Evolutionary conservation across 2,888 invertebrate species (phyloP).

Genomic region (Spatulosminthurus flaviceps): DNA sequence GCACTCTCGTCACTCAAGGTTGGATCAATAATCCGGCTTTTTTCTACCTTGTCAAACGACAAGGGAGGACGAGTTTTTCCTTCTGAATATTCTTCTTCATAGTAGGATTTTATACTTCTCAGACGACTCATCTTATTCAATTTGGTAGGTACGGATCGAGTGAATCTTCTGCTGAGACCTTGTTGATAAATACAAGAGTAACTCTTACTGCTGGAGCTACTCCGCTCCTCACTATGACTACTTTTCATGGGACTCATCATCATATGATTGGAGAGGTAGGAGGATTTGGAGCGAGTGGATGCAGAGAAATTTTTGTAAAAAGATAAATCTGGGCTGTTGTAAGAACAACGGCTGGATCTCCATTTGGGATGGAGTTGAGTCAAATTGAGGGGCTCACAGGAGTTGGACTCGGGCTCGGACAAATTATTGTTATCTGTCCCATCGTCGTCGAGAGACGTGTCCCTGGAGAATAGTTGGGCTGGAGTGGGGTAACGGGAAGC

Average conservation of each 20-base stretch:
- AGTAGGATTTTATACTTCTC: not conserved
- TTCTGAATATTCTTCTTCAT: constrained; percentile 19
- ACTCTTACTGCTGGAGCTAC: not conserved
- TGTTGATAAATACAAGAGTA: too few relatives aligned
- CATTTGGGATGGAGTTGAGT: not conserved
- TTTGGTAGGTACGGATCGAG: constrained; percentile 28
- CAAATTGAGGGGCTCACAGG: not conserved
- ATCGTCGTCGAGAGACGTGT: not conserved
- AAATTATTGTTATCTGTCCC: not conserved
- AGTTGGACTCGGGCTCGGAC: not conserved
- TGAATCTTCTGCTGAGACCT: constrained; percentile 25
- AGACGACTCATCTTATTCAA: constrained; percentile 29
- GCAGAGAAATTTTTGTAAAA: constrained; percentile 37
- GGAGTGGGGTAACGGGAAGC: not conserved
- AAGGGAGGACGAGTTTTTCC: constrained; percentile 12
- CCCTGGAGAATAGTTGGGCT: not conserved
- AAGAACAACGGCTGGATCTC: not conserved
- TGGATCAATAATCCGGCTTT: constrained; percentile 35
- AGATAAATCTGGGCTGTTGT: not conserved
- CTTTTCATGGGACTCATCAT: constrained; percentile 33
- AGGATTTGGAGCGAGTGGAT: constrained; percentile 15
- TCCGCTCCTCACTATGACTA: not conserved
- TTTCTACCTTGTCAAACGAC: constrained; percentile 27
- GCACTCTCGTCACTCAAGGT: constrained; percentile 23
- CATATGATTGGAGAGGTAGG: not conserved